Base-by-base conservation (phyloP, 2,113 vertebrate genomes). In the Leptocoma aspasia region DNA sequence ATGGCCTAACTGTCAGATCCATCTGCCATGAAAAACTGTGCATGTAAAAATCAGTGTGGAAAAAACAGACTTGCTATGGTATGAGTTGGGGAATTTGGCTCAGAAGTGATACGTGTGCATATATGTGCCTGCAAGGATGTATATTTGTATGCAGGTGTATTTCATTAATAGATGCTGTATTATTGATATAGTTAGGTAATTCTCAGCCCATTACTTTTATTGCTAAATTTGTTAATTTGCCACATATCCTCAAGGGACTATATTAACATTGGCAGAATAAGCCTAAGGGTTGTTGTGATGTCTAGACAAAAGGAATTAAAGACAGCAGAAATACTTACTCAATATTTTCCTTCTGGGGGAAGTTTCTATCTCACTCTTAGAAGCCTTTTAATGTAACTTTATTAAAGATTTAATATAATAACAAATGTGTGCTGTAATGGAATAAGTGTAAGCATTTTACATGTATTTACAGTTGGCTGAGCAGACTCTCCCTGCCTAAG, bases 301-400 rank as follows among this genome's bases (percentile, higher is more conserved):
- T 95, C 96, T 96, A 95, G 94, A 97, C 91, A 96, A 97, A 96
- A 91, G 89, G 86, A 91, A 95, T 84, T 95, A 82, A 95, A 86
- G 60, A 30, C 69, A 71, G 50, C 64, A 95, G 91, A 95, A 94
- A 89, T 84, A 86, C 72, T 94, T 93, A 93, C 77, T 79, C 86
- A 95, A 27, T 89, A 82, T 89, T 97, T 95, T 88, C 81, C 53
- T 93, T 84, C 77, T 45, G 77, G 91, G 86, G 69, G 92, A 95
- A 91, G 65, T 95, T 94, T 91, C 44, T 68, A 37, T 75, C 91
- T 94, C 80, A 41, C 64, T 89, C 60, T 84, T 52, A 56, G n/a
- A 82, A 84, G 57, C 41, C 49, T 94, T 94, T 92, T 49, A 94
- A 89, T 91, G 83, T 61, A 87, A 86, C n/a, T 81, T 75, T 89